Conservation (phyloP, 2,888 invertebrate species). For the Petrophora chlorosata region DNA sequence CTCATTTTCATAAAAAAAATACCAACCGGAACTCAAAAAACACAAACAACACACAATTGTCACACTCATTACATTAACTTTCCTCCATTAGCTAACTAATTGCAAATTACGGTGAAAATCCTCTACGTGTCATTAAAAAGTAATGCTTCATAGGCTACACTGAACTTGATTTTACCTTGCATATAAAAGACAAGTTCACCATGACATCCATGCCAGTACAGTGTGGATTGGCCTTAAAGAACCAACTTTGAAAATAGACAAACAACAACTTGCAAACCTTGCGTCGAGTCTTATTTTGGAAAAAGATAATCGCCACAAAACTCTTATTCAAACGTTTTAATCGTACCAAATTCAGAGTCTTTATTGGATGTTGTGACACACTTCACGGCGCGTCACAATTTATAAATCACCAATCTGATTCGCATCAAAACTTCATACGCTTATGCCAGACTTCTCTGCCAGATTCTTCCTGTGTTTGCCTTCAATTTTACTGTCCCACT, state of each 20-base stretch:
- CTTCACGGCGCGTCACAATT: no score
- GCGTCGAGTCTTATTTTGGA: no score
- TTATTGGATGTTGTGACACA: no score
- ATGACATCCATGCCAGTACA: constrained; percentile 26
- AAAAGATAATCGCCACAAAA: no score
- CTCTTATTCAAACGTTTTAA: no score
- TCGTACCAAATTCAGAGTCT: no score
- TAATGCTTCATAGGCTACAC: constrained; percentile 56
- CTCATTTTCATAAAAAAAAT: background rate
- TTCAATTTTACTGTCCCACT: no score
- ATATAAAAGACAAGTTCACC: constrained; percentile 58
- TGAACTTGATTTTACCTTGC: constrained; percentile 52
- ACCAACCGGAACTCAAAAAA: background rate
- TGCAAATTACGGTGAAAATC: constrained; percentile 27
- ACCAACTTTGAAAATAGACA: constrained; percentile 3
- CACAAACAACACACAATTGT: background rate
- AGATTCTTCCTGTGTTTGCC: no score
- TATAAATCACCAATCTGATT: no score
- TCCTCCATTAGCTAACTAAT: constrained; percentile 22
- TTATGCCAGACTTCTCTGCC: no score
- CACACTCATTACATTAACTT: constrained; percentile 22
- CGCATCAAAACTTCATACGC: no score
- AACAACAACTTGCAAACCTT: no score
- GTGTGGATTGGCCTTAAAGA: constrained; percentile 15
- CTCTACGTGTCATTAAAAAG: constrained; percentile 47